Conservation (phyloP, 2,888 invertebrate species). For the Mythimna vitellina region DNA sequence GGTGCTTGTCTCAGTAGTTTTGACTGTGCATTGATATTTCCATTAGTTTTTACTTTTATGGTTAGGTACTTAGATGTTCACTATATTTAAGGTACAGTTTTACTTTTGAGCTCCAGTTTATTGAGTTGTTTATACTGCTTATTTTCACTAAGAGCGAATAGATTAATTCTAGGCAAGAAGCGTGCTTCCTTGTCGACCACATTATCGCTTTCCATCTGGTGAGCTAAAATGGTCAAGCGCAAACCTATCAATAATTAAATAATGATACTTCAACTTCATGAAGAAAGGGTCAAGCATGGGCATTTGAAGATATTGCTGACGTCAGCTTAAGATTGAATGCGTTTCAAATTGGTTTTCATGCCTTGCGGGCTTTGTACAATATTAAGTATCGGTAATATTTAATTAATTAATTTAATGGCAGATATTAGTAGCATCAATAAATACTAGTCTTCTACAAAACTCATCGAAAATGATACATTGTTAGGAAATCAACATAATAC, state of each 20-base stretch:
- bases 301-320: not conserved
- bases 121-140: not conserved
- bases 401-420: conserved; percentile 38
- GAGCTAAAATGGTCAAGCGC: too few relatives aligned
- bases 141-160: not conserved
- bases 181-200: too few relatives aligned
- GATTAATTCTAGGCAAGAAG: too few relatives aligned
- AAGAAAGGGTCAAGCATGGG: not conserved
- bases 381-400: conserved; percentile 1
- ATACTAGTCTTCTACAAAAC: not conserved
- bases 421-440: not conserved
- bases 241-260: too few relatives aligned
- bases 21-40: too few relatives aligned
- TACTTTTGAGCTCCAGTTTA: not conserved
- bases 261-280: not conserved
- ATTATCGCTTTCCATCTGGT: too few relatives aligned
- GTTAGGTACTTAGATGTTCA: too few relatives aligned
- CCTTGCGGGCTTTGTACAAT: conserved; percentile 22
- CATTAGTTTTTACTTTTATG: too few relatives aligned
- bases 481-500: conserved; percentile 16
- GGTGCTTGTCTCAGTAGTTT: too few relatives aligned
- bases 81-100: too few relatives aligned
- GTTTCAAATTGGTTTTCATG: conserved; percentile 21
- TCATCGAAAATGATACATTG: conserved; percentile 28
- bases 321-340: not conserved